phyloP scores from a whole-genome alignment of 2,113 vertebrate genomes.

The Myiagra hebetior region DNA sequence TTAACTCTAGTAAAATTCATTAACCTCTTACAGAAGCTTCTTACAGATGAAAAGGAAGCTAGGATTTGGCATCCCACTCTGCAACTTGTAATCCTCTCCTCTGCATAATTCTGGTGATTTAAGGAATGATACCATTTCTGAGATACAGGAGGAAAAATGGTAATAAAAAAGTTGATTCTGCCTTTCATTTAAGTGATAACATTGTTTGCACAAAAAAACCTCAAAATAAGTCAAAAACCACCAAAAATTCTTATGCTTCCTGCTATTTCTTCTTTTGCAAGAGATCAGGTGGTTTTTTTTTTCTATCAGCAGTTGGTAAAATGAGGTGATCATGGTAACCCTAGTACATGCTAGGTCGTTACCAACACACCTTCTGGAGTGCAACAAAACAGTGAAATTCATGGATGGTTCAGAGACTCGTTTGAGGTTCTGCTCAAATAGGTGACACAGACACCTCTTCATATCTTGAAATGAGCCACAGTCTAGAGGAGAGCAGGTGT shows the following conservation, averaged over 20 bases:
- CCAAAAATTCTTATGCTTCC: background rate
- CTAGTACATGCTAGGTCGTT: fast-evolving
- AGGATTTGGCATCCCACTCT: background rate
- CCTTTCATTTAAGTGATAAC: background rate
- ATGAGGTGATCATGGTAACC: background rate
- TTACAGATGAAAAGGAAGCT: background rate
- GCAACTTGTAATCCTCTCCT: background rate
- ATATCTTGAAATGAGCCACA: background rate
- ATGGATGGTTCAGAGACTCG: background rate
- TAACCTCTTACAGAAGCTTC: background rate
- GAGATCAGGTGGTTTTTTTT: background rate
- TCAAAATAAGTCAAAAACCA: background rate
- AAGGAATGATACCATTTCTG: background rate
- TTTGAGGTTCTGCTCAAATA: background rate
- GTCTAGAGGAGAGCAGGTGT: background rate
- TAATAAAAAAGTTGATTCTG: background rate
- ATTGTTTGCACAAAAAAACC: background rate
- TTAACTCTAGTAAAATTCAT: background rate
- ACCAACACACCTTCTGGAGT: background rate
- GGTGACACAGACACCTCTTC: background rate
- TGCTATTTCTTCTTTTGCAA: background rate
- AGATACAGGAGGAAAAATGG: background rate
- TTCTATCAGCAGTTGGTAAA: background rate
- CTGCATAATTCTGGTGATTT: background rate
- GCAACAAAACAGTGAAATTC: background rate